Evolutionary conservation across 2,113 vertebrate genomes (phyloP).

Genomic region (Mola mola): DNA sequence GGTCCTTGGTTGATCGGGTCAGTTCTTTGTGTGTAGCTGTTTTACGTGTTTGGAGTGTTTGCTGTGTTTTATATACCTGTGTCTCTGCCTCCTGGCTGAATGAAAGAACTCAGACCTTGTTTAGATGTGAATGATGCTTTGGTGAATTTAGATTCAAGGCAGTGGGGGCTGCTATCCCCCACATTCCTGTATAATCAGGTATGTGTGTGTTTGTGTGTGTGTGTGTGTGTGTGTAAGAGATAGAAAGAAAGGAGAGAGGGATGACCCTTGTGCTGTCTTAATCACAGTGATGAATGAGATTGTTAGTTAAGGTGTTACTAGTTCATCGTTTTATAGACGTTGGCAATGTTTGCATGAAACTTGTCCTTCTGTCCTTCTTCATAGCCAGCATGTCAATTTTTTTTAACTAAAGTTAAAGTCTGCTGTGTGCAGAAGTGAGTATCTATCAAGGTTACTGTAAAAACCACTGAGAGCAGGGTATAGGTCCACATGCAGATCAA

Average conservation of each 20-base stretch:
- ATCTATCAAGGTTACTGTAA: no score
- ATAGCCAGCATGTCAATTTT: no score
- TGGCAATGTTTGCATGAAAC: no score
- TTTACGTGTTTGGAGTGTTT: background rate
- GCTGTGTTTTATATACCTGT: constrained; percentile 1
- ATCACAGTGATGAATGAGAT: constrained; percentile 55
- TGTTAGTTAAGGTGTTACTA: constrained; percentile 52
- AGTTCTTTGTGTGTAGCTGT: background rate
- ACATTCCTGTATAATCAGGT: constrained; percentile 28
- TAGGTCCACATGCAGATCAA: no score
- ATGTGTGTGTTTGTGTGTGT: constrained; percentile 24
- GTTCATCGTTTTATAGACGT: constrained; percentile 47
- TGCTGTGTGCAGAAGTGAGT: no score
- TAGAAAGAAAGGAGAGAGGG: no score
- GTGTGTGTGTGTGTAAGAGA: constrained; percentile 7
- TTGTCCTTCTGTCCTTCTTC: no score
- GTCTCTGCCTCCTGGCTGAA: constrained; percentile 16
- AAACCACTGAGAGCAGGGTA: no score
- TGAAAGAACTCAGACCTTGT: constrained; percentile 45
- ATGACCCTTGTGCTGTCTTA: constrained; percentile 48
- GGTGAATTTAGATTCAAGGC: constrained; percentile 26
- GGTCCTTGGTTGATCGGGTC: constrained; percentile 7
- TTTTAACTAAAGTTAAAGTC: no score
- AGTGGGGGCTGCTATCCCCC: constrained; percentile 5
- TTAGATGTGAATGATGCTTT: constrained; percentile 38